Conservation (phyloP, 2,797 vertebrate genomes). For the Gephyroberyx darwinii region DNA sequence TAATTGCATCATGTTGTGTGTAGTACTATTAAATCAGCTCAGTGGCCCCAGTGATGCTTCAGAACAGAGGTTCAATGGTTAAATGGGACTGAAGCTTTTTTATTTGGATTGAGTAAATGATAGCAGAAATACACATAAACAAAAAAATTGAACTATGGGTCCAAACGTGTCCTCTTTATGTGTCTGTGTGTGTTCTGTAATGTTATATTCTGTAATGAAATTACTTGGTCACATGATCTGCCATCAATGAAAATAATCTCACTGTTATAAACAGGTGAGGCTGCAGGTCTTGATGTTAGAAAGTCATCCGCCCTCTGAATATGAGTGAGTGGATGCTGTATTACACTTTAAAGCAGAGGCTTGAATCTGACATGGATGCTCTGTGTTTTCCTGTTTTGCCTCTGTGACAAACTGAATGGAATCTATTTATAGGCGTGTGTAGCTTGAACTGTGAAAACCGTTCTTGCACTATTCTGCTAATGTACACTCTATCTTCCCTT, state of each 20-base stretch:
- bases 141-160: not conserved
- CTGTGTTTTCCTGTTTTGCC: not conserved
- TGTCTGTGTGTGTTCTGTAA: not conserved
- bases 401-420: not conserved
- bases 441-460: not conserved
- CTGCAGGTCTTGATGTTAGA: not conserved
- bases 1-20: not conserved
- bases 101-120: not conserved
- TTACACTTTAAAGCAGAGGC: not conserved
- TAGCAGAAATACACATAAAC: not conserved
- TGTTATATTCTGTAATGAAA: slow-evolving; percentile 1
- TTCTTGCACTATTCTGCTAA: not conserved
- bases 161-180: no score
- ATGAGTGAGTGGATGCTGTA: not conserved
- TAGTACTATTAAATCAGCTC: not conserved
- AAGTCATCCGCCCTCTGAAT: slow-evolving; percentile 14
- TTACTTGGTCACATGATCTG: slow-evolving; percentile 7
- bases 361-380: not conserved
- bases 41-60: not conserved
- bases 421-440: slow-evolving; percentile 3
- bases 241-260: slow-evolving; percentile 2
- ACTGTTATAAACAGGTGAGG: slow-evolving; percentile 10
- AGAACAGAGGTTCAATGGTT: not conserved
- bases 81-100: not conserved
- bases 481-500: not conserved